phyloP scores from a whole-genome alignment of 2,797 vertebrate species.

The Siniperca undulata region DNA sequence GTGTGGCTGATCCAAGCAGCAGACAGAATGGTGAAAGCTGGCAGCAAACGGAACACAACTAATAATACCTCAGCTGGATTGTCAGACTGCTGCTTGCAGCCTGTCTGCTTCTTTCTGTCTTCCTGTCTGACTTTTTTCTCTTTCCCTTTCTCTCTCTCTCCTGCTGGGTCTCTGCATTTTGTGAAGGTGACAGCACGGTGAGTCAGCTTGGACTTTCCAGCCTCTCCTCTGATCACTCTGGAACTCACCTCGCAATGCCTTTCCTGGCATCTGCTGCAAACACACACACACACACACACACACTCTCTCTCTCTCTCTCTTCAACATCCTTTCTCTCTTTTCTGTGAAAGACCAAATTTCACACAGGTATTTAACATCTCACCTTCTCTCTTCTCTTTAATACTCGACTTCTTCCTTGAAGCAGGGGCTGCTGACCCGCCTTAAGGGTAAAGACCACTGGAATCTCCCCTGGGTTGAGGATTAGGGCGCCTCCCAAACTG shows the following conservation, averaged over 20 bases:
- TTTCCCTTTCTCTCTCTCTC: slow-evolving; percentile 11
- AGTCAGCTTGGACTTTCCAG: slow-evolving; percentile 83
- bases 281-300: slow-evolving; percentile 36
- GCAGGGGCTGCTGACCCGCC: slow-evolving; percentile 25
- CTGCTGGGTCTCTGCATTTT: slow-evolving; percentile 37
- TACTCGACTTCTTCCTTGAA: slow-evolving; percentile 59
- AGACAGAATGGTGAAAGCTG: slow-evolving; percentile 68
- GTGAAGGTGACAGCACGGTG: slow-evolving; percentile 73
- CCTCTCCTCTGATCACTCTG: slow-evolving; percentile 67
- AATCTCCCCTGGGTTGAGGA: slow-evolving; percentile 59
- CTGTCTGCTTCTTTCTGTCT: slow-evolving; percentile 28
- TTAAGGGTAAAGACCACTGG: slow-evolving; percentile 46
- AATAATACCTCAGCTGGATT: slow-evolving; percentile 60
- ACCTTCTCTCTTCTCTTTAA: slow-evolving; percentile 60
- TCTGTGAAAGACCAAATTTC: slow-evolving; percentile 57
- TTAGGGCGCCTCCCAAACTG: slow-evolving; percentile 45
- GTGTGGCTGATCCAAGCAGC: slow-evolving; percentile 51
- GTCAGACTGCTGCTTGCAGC: slow-evolving; percentile 30
- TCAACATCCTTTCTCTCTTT: slow-evolving; percentile 25
- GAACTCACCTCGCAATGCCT: slow-evolving; percentile 54
- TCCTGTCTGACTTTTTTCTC: slow-evolving; percentile 19
- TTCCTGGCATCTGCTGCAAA: slow-evolving; percentile 67
- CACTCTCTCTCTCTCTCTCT: background rate
- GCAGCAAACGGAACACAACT: slow-evolving; percentile 65
- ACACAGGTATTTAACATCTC: slow-evolving; percentile 67